Conservation (phyloP, 2,888 invertebrate species). For the Sesia bembeciformis region DNA sequence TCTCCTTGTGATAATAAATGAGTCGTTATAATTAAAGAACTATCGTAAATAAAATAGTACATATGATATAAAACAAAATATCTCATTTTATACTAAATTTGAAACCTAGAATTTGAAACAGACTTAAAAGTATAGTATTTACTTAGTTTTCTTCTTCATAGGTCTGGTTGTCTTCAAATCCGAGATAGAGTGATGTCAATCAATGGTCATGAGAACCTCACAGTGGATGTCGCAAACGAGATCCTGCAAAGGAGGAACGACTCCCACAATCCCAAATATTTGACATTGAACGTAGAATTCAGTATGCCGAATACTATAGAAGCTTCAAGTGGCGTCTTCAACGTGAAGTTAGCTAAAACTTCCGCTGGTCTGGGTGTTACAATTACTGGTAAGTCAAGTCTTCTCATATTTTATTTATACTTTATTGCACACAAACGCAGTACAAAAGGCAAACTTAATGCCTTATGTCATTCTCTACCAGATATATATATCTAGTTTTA, state of each 20-base stretch:
- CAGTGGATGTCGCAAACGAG: constrained; percentile 75
- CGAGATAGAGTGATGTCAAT: constrained; percentile 90
- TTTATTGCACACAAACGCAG: too few species aligned
- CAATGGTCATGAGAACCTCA: constrained; percentile 83
- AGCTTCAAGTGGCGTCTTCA: constrained; percentile 92
- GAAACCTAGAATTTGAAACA: too few species aligned
- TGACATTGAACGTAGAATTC: constrained; percentile 89
- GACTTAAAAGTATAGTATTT: background rate
- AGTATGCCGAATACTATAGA: constrained; percentile 94
- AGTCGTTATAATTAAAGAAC: too few species aligned
- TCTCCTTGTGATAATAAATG: too few species aligned
- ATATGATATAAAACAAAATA: too few species aligned
- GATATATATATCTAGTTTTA: too few species aligned
- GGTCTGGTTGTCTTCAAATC: constrained; percentile 83
- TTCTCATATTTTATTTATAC: too few species aligned
- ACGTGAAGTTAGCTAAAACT: constrained; percentile 88
- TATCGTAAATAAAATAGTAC: too few species aligned
- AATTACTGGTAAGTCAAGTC: constrained; percentile 78
- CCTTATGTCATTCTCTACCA: too few species aligned
- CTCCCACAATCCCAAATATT: constrained; percentile 75
- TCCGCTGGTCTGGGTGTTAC: constrained; percentile 91
- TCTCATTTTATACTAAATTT: too few species aligned
- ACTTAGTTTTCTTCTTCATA: constrained; percentile 25
- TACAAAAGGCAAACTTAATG: too few species aligned
- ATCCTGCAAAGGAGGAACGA: constrained; percentile 74